Base-by-base conservation (phyloP, 1,140 invertebrate species). In the Maniola jurtina region DNA sequence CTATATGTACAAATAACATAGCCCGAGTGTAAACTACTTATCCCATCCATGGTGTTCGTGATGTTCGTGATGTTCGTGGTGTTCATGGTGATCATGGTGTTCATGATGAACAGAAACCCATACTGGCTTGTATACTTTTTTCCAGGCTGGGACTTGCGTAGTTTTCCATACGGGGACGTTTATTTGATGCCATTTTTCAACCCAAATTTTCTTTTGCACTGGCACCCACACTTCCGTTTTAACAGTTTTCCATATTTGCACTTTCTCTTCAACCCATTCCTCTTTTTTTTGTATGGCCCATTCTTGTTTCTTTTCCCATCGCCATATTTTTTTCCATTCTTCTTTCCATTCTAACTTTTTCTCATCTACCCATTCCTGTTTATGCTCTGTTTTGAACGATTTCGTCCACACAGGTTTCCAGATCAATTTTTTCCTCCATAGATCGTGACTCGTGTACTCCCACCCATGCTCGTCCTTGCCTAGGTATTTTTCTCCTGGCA, bases 201-300 rank as follows among this genome's bases (percentile, higher is more conserved):
- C 94, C 94, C 95, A 96, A 54, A 95, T 92, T 84, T 95, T 92
- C 74, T 95, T 94, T 85, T 96, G 95, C 64, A 95, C 94, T 8
- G 94, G 94, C 66, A 94, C 92, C 95, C 95, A 96, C n/a, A 94
- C 92, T 85, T 96, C 94, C 73, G 95, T 95, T 85, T 96, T 96
- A 47, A 95, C 92, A 0, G 93, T 94, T 64, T 93, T 93, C 95
- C 95, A 96, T 36, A 95, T 93, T 80, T 96, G 94, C 25, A 95
- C 93, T 75, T 94, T 95, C 78, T 95, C 93, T 70, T 95, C 93
- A 48, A 95, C 91, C 95, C 95, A 96, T 25, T 94, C 93, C 63
- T 95, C 90, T 79, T 95, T 95, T 85, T 96, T 96, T 69, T 96
- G 93, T 7, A 93, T 93, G 13, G 93, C 90, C 95, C 95, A 96